Percentiles rank a stretch among this genome's conserved stretches.
Conservation (phyloP, 2,888 invertebrate genomes). For the Harpagoxenus sublaevis region DNA sequence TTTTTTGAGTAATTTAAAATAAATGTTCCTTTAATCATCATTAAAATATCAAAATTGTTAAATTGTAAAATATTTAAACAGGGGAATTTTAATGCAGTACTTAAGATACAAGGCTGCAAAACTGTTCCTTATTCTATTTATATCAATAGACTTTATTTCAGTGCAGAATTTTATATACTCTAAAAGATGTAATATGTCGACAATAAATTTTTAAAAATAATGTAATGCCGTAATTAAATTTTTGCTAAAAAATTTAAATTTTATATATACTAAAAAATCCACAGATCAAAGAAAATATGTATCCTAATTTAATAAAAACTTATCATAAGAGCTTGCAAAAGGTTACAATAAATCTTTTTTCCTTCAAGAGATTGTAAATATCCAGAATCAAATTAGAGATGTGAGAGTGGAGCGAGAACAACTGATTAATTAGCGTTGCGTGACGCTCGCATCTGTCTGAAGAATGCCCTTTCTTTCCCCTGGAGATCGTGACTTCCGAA, state of each 20-base stretch:
- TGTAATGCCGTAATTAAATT: neutral
- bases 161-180: neutral
- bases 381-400: neutral
- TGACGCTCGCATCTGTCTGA: constrained; percentile 9
- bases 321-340: neutral
- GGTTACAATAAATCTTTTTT: neutral
- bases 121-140: neutral
- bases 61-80: neutral
- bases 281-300: neutral
- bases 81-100: neutral
- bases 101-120: neutral
- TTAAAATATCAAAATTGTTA: neutral
- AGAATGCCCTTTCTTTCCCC: neutral
- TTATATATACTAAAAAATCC: neutral
- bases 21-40: no score
- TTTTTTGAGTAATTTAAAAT: no score
- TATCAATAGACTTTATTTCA: neutral
- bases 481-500: constrained; percentile 20
- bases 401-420: neutral
- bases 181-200: neutral
- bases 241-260: neutral
- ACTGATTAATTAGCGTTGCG: constrained; percentile 21
- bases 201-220: neutral
- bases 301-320: neutral
- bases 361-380: neutral